These are phyloP conservation scores for Dromius quadrimaculatus DNA, from an alignment of 2,888 invertebrate genomes.

Conservation along the genomic window DNA sequence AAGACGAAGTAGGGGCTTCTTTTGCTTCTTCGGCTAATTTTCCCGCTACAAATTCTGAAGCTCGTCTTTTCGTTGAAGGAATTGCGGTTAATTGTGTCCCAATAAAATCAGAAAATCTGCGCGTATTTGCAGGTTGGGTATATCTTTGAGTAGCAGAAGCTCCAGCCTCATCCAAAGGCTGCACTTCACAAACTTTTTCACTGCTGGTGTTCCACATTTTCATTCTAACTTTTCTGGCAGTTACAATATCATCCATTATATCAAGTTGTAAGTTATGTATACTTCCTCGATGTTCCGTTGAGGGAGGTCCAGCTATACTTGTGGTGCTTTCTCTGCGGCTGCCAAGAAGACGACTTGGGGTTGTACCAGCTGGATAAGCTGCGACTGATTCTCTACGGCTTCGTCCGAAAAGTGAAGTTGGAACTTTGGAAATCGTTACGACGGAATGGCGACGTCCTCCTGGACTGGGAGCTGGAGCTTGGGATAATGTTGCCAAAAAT, in stretches of 20 bases:
- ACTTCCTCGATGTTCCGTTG: constrained; percentile 80
- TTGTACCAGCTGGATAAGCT: constrained; percentile 75
- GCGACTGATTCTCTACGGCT: constrained; percentile 86
- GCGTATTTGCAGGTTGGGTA: constrained; percentile 66
- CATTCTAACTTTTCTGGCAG: constrained; percentile 84
- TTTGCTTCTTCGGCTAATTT: constrained; percentile 55
- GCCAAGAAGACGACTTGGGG: constrained; percentile 64
- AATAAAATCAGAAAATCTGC: constrained; percentile 82
- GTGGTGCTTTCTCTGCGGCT: constrained; percentile 65
- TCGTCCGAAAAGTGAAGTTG: constrained; percentile 80
- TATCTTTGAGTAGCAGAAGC: constrained; percentile 72
- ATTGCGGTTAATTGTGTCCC: constrained; percentile 73
- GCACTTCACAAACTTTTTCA: constrained; percentile 81
- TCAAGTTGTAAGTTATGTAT: constrained; percentile 87
- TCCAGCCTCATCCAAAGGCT: constrained; percentile 78
- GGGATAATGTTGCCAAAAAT: constrained; percentile 84
- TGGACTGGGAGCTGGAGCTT: constrained; percentile 78
- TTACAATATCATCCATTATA: constrained; percentile 90
- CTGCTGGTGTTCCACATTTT: constrained; percentile 87
- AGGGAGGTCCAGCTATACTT: constrained; percentile 73
- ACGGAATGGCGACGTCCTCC: constrained; percentile 88
- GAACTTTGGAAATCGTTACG: constrained; percentile 87
- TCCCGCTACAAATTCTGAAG: constrained; percentile 79
- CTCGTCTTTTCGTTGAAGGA: constrained; percentile 73
- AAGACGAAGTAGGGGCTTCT: constrained; percentile 50